A percentile compares a stretch with the other conserved stretches of the same genome.
These are phyloP conservation scores for Heliothis peltigera DNA, from an alignment of 2,888 invertebrate genomes.

Conservation along the genomic window DNA sequence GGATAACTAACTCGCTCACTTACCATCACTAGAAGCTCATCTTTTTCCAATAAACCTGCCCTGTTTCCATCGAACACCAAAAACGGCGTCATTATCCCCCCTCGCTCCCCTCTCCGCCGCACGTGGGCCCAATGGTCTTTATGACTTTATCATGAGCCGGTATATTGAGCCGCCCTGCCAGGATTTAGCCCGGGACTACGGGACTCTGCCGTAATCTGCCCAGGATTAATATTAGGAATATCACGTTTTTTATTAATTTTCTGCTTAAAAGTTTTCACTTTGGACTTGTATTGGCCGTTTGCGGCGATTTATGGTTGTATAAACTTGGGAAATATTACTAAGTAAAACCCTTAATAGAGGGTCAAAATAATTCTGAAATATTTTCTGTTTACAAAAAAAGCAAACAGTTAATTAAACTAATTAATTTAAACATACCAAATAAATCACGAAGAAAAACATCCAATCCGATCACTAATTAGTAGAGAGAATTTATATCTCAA, in stretches of 20 bases:
- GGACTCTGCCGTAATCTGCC: constrained; percentile 49
- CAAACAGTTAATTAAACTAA: not conserved
- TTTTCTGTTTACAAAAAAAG: not conserved
- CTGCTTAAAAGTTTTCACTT: constrained; percentile 42
- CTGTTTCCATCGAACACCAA: constrained; percentile 37
- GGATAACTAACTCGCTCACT: not conserved
- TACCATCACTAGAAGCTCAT: constrained; percentile 23
- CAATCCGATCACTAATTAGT: constrained; percentile 29
- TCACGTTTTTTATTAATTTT: constrained; percentile 58
- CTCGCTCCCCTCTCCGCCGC: constrained; percentile 22
- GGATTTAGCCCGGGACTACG: constrained; percentile 46
- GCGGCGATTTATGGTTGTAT: constrained; percentile 38
- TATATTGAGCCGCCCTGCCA: constrained; percentile 57
- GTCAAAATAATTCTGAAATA: not conserved
- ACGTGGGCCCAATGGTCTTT: constrained; percentile 55
- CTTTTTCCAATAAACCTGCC: constrained; percentile 24
- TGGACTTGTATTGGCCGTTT: constrained; percentile 11
- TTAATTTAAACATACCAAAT: not conserved
- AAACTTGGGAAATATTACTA: constrained; percentile 25
- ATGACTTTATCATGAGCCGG: constrained; percentile 63
- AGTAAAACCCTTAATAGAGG: not conserved
- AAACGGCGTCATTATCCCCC: constrained; percentile 36
- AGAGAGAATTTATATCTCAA: not conserved
- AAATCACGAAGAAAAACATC: not conserved
- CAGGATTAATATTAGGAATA: constrained; percentile 52